These are phyloP conservation scores for Eunapius fragilis DNA, from an alignment of 37 sponge, comb jelly and placozoan genomes.

Conservation along the genomic window DNA sequence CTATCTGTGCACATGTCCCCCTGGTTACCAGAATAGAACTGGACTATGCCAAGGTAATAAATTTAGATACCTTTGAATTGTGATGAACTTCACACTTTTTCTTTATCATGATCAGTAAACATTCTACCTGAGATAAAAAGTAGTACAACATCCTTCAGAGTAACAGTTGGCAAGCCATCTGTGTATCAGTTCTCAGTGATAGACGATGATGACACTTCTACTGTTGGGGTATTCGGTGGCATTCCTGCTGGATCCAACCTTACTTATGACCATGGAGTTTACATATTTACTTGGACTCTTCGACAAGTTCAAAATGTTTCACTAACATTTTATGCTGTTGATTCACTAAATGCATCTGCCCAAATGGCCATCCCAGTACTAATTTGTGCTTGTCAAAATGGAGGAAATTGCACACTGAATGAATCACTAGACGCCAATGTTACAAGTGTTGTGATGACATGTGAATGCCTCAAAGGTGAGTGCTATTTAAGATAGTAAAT, in stretches of 20 bases:
- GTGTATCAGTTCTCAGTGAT: background rate
- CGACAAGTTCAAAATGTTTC: background rate
- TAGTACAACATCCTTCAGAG: background rate
- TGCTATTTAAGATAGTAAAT: too few relatives aligned
- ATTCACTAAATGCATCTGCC: background rate
- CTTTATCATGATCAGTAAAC: background rate
- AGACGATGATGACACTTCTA: background rate
- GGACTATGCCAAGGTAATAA: constrained; percentile 1
- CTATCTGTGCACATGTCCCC: background rate
- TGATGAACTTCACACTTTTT: background rate
- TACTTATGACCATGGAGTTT: background rate
- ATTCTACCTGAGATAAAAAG: background rate
- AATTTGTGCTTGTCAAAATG: constrained; percentile 39
- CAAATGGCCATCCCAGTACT: background rate
- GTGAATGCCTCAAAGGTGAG: background rate
- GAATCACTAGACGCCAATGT: background rate
- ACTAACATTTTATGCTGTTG: constrained; percentile 4
- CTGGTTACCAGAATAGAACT: background rate
- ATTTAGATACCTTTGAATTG: background rate
- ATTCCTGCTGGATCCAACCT: background rate
- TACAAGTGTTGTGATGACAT: background rate
- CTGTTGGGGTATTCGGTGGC: background rate
- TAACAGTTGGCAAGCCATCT: background rate
- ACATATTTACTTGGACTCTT: background rate
- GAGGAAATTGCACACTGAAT: constrained; percentile 34